phyloP scores from a whole-genome alignment of 2,888 invertebrate species.

The Plebejus melissa region DNA sequence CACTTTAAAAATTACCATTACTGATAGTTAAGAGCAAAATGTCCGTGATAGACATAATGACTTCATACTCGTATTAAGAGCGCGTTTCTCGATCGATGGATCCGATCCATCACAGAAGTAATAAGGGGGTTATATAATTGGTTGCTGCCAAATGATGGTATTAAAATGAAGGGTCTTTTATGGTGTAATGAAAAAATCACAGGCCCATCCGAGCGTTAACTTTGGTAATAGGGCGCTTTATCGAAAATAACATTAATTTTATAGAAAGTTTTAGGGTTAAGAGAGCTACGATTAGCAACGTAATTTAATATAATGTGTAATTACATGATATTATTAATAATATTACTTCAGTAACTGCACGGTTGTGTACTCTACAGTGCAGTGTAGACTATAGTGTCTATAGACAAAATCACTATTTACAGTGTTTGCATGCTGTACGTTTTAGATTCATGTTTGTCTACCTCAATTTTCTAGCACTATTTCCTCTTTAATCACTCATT shows the following conservation, averaged over 20 bases:
- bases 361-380: too few species aligned
- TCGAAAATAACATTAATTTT: constrained; percentile 11
- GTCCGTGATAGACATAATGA: not conserved
- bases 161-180: constrained; percentile 21
- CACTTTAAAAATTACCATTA: not conserved
- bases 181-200: constrained; percentile 22
- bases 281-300: not conserved
- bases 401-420: too few species aligned
- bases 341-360: too few species aligned
- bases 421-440: too few species aligned
- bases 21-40: not conserved
- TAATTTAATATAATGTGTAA: not conserved
- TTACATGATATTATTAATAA: too few species aligned
- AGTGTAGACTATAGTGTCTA: too few species aligned
- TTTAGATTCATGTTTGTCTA: too few species aligned
- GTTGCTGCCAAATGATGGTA: constrained; percentile 16
- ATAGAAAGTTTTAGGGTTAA: not conserved
- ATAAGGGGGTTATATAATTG: constrained; percentile 24
- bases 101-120: constrained; percentile 12
- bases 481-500: too few species aligned
- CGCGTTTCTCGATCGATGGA: not conserved
- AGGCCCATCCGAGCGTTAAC: constrained; percentile 13
- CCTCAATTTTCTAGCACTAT: too few species aligned
- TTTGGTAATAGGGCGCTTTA: constrained; percentile 11
- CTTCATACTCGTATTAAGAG: not conserved